Conservation (phyloP, 2,888 invertebrate genomes). For the Clitarchus hookeri region DNA sequence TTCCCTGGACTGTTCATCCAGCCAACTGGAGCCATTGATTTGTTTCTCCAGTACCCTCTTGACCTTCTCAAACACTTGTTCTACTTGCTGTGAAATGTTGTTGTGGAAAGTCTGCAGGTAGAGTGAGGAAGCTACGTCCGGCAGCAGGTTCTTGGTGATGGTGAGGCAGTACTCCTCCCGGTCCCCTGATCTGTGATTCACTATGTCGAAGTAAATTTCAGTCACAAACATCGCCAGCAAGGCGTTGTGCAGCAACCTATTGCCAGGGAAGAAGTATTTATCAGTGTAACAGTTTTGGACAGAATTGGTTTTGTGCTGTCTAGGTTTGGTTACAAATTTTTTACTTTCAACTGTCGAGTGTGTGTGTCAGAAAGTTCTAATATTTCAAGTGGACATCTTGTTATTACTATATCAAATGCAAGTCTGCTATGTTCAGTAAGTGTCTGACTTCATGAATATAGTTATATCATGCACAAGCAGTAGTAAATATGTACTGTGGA, state of each 20-base stretch:
- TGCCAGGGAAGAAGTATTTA: not conserved
- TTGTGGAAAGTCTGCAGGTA: not conserved
- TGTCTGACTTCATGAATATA: no score
- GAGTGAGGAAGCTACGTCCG: not conserved
- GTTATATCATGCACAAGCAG: no score
- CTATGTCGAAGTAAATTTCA: not conserved
- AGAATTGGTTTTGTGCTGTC: no score
- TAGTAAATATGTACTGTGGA: no score
- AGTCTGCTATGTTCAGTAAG: no score
- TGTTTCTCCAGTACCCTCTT: not conserved
- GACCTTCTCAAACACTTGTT: not conserved
- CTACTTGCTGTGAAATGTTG: not conserved
- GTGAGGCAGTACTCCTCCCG: not conserved
- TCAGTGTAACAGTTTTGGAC: no score
- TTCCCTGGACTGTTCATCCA: not conserved
- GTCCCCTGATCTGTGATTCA: not conserved
- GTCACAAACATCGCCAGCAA: conserved; percentile 14
- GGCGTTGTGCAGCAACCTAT: not conserved
- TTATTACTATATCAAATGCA: no score
- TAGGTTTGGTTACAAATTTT: no score
- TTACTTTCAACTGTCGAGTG: no score
- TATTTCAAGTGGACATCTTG: no score
- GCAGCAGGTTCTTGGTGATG: conserved; percentile 1
- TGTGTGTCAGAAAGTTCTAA: no score
- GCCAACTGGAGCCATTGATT: not conserved